A percentile compares a stretch with the other conserved stretches of the same genome.
Conservation (phyloP, 2,888 invertebrate genomes). For the Diachrysia chrysitis region DNA sequence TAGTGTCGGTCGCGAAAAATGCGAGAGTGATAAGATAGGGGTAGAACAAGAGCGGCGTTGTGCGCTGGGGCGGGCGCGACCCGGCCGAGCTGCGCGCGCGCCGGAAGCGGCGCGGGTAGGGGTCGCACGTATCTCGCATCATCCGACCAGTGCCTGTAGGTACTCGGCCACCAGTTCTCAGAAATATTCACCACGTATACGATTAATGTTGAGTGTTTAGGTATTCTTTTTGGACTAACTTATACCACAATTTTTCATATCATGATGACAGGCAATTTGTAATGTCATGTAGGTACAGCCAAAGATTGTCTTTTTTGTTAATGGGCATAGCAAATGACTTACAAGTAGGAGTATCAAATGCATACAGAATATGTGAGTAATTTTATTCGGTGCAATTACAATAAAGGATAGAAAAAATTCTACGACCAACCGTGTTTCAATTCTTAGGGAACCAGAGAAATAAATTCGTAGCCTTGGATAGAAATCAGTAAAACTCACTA, state of each 20-base stretch:
- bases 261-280: not conserved
- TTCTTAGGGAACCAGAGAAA: too few relatives aligned
- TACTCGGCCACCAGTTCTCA: conserved; percentile 51
- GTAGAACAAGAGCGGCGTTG: conserved; percentile 80
- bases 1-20: conserved; percentile 84
- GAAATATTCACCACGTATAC: conserved; percentile 36
- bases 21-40: conserved; percentile 85
- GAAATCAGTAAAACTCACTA: too few relatives aligned
- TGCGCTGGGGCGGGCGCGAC: conserved; percentile 60
- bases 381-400: too few relatives aligned
- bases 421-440: too few relatives aligned
- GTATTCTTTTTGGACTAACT: conserved; percentile 13
- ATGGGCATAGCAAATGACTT: not conserved
- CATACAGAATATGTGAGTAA: too few relatives aligned
- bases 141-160: conserved; percentile 50
- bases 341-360: too few relatives aligned
- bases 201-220: conserved; percentile 21
- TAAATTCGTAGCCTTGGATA: too few relatives aligned
- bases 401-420: too few relatives aligned
- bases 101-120: conserved; percentile 71
- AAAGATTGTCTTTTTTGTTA: not conserved
- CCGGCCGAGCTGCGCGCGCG: conserved; percentile 48
- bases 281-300: not conserved
- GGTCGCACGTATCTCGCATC: conserved; percentile 70
- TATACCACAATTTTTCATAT: conserved; percentile 1